These are phyloP conservation scores for Scaptomyza hsui DNA, from an alignment of 1,140 invertebrate species.

Conservation along the genomic window DNA sequence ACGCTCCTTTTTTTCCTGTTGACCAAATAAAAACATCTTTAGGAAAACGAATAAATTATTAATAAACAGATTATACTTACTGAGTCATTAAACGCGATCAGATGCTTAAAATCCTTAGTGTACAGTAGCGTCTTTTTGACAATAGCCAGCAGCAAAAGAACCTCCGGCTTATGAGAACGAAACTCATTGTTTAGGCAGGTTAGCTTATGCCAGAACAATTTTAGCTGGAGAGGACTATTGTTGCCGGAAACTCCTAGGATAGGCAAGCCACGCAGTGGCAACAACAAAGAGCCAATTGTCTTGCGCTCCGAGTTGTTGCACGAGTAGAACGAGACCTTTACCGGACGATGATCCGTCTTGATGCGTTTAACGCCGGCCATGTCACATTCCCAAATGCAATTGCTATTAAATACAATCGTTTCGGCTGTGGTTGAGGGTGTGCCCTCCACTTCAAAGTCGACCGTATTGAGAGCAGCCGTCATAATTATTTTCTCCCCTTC, in stretches of 20 bases:
- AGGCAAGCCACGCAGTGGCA: slow-evolving; percentile 67
- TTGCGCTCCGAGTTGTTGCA: slow-evolving; percentile 36
- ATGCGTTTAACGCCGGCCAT: slow-evolving; percentile 71
- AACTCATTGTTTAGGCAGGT: slow-evolving; percentile 60
- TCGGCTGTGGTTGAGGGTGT: slow-evolving; percentile 44
- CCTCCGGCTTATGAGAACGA: slow-evolving; percentile 68
- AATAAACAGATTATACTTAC: slow-evolving; percentile 26
- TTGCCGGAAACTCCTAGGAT: slow-evolving; percentile 43
- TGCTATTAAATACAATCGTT: slow-evolving; percentile 73
- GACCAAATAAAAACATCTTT: background rate
- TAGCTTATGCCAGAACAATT: slow-evolving; percentile 75
- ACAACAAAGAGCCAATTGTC: slow-evolving; percentile 58
- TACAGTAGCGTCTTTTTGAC: slow-evolving; percentile 67
- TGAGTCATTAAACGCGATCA: slow-evolving; percentile 51
- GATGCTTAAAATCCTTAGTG: slow-evolving; percentile 60
- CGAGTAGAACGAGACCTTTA: slow-evolving; percentile 63
- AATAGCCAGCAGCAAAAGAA: slow-evolving; percentile 66
- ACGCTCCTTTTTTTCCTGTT: slow-evolving; percentile 38
- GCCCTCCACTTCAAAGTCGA: slow-evolving; percentile 75
- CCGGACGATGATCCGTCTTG: slow-evolving; percentile 74
- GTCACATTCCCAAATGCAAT: slow-evolving; percentile 78
- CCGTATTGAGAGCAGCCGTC: slow-evolving; percentile 66
- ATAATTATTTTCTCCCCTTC: slow-evolving; percentile 61
- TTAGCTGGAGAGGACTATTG: slow-evolving; percentile 44
- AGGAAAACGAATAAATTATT: too few species aligned